Conservation (phyloP, 1,140 invertebrate species). For the Lasioglossum albipes region DNA sequence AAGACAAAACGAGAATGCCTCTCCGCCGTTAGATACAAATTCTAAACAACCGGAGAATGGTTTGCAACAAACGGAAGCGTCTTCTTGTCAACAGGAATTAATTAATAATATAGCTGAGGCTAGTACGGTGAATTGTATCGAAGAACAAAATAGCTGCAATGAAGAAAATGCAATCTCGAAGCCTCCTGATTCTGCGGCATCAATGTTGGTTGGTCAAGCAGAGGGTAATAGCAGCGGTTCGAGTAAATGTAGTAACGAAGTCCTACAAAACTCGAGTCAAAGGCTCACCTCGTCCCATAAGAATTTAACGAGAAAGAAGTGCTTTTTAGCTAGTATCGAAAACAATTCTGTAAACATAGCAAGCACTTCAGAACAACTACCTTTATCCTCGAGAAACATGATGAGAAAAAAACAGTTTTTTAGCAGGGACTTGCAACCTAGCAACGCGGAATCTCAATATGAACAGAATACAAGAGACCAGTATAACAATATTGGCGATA, state of each 20-base stretch:
- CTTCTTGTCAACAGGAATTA: constrained; percentile 8
- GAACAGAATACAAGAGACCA: constrained; percentile 22
- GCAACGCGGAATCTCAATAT: not conserved
- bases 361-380: constrained; percentile 23
- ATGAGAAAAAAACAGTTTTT: constrained; percentile 38
- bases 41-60: constrained; percentile 35
- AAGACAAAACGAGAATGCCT: constrained; percentile 59
- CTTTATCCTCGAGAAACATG: constrained; percentile 23
- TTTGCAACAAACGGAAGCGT: constrained; percentile 9
- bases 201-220: not conserved
- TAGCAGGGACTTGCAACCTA: constrained; percentile 26
- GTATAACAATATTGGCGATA: constrained; percentile 36
- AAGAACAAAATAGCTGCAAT: constrained; percentile 6
- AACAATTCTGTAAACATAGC: constrained; percentile 28
- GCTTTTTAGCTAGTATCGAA: constrained; percentile 30
- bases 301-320: constrained; percentile 53
- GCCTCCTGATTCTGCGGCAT: not conserved
- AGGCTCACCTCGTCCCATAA: constrained; percentile 42
- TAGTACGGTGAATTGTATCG: not conserved
- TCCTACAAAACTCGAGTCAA: constrained; percentile 35
- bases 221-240: constrained; percentile 1
- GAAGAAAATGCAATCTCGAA: constrained; percentile 10
- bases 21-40: constrained; percentile 37
- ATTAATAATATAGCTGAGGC: not conserved
- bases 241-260: constrained; percentile 20